Percentiles rank a stretch among this genome's conserved stretches.
Evolutionary conservation across 2,113 vertebrate species (phyloP).

Genomic region (Tilapia sparmanii): DNA sequence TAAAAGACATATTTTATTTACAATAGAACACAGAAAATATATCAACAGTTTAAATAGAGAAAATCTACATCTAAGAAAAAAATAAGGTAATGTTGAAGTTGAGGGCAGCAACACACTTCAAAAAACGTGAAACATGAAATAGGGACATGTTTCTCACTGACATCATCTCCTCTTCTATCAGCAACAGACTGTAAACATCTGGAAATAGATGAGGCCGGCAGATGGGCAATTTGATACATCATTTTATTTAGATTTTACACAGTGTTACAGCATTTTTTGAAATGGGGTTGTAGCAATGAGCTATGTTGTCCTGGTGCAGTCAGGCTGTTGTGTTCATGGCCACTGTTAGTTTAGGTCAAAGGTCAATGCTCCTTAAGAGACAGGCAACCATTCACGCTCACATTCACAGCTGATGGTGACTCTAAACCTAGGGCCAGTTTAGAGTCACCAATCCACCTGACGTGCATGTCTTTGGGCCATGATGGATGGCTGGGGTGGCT

Average conservation of each 20-base stretch:
- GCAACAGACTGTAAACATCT: not conserved
- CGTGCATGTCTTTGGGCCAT: not conserved
- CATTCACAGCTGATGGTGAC: not conserved
- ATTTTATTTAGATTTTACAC: not conserved
- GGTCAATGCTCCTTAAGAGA: not conserved
- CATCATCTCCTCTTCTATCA: not conserved
- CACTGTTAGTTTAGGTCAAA: not conserved
- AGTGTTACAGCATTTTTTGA: not conserved
- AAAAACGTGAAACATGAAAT: not conserved
- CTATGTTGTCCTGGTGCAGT: not conserved
- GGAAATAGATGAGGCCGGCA: not conserved
- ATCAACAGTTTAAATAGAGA: not conserved
- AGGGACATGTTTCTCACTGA: not conserved
- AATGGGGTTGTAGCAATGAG: not conserved
- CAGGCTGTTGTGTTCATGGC: not conserved
- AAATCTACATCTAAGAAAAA: not conserved
- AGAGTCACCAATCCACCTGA: not conserved
- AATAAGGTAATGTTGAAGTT: not conserved
- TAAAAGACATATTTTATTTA: not conserved
- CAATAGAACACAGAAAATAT: not conserved
- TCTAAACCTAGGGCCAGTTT: not conserved
- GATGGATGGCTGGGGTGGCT: not conserved
- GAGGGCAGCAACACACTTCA: not conserved
- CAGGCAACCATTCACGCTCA: not conserved
- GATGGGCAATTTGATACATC: not conserved